phyloP scores from a whole-genome alignment of 2,888 invertebrate species.

The Sipunculus nudus region DNA sequence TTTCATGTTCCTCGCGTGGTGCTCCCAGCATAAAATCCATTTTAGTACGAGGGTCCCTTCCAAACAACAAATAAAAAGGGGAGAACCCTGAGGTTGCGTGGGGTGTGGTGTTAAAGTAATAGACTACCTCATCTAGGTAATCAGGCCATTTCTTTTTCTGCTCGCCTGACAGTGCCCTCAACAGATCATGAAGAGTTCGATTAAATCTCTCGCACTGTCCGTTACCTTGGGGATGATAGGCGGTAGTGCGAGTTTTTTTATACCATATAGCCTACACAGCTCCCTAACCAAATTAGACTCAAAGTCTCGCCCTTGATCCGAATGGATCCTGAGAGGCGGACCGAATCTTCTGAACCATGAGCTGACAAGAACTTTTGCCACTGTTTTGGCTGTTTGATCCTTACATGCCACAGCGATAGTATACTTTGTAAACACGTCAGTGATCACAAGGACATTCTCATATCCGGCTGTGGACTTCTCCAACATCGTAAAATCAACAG shows the following conservation, averaged over 20 bases:
- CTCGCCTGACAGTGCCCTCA: conserved; percentile 26
- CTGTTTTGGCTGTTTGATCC: conserved; percentile 27
- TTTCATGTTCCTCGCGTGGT: too few relatives aligned
- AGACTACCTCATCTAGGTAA: conserved; percentile 29
- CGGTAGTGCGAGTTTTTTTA: conserved; percentile 9
- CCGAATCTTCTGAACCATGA: conserved; percentile 29
- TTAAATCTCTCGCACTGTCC: conserved; percentile 42
- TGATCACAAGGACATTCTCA: conserved; percentile 32
- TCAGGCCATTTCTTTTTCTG: conserved; percentile 34
- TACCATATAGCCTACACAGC: conserved; percentile 1
- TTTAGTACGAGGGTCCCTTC: not conserved
- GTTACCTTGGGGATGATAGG: conserved; percentile 28
- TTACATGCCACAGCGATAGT: conserved; percentile 24
- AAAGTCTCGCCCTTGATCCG: conserved; percentile 11
- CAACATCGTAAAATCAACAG: conserved; percentile 26
- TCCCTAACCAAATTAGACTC: not conserved
- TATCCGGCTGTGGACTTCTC: conserved; percentile 20
- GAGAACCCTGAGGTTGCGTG: conserved; percentile 7
- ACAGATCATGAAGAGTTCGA: conserved; percentile 33
- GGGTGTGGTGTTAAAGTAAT: conserved; percentile 11
- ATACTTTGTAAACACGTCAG: conserved; percentile 33
- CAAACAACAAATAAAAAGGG: conserved; percentile 8
- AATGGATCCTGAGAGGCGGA: conserved; percentile 9
- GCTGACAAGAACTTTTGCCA: conserved; percentile 29
- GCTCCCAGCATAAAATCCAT: conserved; percentile 7